phyloP scores from a whole-genome alignment of 2,113 vertebrate species.

The Butorides virescens region DNA sequence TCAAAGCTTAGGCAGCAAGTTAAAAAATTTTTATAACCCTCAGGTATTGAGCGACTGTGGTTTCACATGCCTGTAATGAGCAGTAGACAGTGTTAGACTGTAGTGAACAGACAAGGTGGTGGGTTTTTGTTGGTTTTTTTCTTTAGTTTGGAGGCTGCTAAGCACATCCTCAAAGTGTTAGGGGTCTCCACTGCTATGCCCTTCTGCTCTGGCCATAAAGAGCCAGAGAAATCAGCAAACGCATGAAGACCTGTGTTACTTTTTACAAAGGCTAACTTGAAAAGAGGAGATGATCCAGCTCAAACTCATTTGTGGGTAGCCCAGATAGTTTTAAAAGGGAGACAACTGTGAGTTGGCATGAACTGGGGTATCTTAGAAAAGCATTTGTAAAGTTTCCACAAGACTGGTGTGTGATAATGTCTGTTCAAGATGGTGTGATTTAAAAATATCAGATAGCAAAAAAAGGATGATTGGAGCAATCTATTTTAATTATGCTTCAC shows the following conservation, averaged over 20 bases:
- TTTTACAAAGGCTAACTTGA: background rate
- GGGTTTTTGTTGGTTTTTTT: background rate
- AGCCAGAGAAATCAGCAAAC: background rate
- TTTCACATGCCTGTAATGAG: background rate
- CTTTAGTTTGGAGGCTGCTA: background rate
- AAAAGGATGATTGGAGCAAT: slow-evolving; percentile 13
- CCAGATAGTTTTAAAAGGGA: background rate
- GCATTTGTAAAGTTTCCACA: background rate
- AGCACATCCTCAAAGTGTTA: background rate
- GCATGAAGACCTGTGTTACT: background rate
- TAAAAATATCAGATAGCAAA: slow-evolving; percentile 36
- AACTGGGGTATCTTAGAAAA: background rate
- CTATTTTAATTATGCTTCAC: slow-evolving; percentile 20
- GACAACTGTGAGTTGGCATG: background rate
- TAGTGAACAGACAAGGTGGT: background rate
- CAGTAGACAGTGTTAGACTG: background rate
- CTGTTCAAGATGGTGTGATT: background rate
- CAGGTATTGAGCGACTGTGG: background rate
- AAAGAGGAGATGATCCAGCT: background rate
- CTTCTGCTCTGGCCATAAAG: background rate
- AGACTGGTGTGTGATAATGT: background rate
- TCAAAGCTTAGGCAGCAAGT: background rate
- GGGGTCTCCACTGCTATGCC: background rate
- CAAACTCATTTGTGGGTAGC: background rate
- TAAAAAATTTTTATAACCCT: background rate